Evolutionary conservation across 2,797 vertebrate species (phyloP).

Genomic region (Phyllotis vaccarum): DNA sequence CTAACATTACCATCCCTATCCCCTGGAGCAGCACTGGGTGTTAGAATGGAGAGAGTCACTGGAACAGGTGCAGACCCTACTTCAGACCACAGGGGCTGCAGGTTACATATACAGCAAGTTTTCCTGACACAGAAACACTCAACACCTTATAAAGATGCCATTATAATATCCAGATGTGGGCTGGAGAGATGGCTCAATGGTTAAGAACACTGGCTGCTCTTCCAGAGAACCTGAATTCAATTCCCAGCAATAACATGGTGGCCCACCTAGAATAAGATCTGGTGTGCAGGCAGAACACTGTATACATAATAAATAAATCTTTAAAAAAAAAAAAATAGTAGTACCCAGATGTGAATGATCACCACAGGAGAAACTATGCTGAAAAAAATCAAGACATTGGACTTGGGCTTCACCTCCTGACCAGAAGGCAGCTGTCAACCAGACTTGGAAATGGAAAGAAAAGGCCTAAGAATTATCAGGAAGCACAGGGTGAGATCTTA

Average conservation of each 20-base stretch:
- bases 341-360: not conserved
- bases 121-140: not conserved
- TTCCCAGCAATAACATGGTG: no score
- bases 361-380: not conserved
- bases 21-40: not conserved
- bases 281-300: no score
- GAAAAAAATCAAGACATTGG: not conserved
- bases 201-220: no score
- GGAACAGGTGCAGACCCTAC: not conserved
- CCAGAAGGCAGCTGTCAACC: not conserved
- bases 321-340: no score
- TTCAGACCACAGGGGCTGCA: not conserved
- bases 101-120: not conserved
- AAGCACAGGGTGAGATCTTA: not conserved
- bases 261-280: no score
- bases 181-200: no score
- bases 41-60: not conserved
- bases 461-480: not conserved
- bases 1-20: not conserved
- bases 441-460: not conserved
- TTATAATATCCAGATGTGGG: not conserved
- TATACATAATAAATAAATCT: no score
- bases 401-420: not conserved
- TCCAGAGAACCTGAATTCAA: no score
- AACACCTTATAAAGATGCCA: not conserved